These are phyloP conservation scores for Lasiurus cinereus DNA, from an alignment of 2,113 vertebrate genomes.

Conservation along the genomic window DNA sequence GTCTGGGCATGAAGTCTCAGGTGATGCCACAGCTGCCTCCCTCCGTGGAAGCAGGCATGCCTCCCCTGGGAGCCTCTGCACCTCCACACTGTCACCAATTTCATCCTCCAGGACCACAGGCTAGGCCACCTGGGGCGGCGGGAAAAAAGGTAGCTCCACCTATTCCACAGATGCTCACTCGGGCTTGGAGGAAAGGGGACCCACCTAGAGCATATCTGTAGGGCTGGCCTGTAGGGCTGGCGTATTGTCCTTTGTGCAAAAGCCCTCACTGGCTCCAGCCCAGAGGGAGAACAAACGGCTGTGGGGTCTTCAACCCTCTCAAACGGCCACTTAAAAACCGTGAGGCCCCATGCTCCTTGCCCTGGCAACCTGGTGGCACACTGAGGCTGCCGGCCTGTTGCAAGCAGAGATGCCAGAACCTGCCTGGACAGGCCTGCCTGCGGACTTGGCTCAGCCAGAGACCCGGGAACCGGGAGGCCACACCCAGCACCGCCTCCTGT, in stretches of 20 bases:
- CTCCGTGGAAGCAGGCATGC: fast-evolving
- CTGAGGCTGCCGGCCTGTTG: fast-evolving
- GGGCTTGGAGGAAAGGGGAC: neutral
- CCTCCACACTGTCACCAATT: fast-evolving
- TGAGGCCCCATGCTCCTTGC: neutral
- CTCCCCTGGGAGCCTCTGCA: neutral
- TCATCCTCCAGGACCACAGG: fast-evolving
- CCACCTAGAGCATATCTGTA: fast-evolving
- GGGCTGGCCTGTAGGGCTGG: neutral
- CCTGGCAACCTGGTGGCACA: neutral
- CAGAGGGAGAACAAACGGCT: too few relatives aligned
- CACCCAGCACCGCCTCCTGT: fast-evolving
- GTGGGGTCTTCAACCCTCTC: neutral
- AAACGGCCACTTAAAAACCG: fast-evolving
- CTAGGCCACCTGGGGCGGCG: fast-evolving
- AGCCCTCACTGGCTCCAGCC: neutral
- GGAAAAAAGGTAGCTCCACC: too few relatives aligned
- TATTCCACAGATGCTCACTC: neutral
- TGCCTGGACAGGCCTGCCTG: neutral
- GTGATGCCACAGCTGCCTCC: too few relatives aligned
- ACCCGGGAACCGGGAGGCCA: neutral
- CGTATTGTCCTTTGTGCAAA: neutral
- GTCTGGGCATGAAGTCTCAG: neutral
- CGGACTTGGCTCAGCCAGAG: neutral
- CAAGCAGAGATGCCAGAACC: neutral